Conservation (phyloP, 2,888 invertebrate species). For the Cremastinae sp. region DNA sequence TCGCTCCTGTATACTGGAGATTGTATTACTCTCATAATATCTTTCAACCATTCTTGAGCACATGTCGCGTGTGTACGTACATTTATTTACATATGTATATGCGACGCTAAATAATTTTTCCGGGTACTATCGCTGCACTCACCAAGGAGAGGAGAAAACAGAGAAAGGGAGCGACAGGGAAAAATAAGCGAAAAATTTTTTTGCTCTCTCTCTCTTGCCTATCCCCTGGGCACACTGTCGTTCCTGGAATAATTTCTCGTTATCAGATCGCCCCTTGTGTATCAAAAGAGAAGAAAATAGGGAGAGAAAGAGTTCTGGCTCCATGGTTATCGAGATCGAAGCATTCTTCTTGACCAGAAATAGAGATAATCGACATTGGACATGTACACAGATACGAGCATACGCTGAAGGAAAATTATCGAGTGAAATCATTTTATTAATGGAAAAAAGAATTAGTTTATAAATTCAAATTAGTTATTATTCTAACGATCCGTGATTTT, state of each 20-base stretch:
- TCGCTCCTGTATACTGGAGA: slow-evolving; percentile 56
- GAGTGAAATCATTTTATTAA: slow-evolving; percentile 9
- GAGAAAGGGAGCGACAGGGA: neutral
- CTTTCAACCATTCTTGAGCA: slow-evolving; percentile 29
- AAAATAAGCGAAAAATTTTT: slow-evolving; percentile 39
- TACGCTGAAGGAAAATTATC: neutral
- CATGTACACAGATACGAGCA: slow-evolving; percentile 19
- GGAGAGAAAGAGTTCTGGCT: slow-evolving; percentile 26
- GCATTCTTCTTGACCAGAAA: slow-evolving; percentile 62
- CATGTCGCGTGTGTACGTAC: slow-evolving; percentile 14
- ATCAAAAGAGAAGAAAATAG: slow-evolving; percentile 40
- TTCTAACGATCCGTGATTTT: too few species aligned
- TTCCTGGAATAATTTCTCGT: slow-evolving; percentile 63
- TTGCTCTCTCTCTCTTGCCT: slow-evolving; percentile 14
- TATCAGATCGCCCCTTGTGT: slow-evolving; percentile 67
- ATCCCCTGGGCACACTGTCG: slow-evolving; percentile 58
- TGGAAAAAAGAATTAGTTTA: slow-evolving; percentile 17
- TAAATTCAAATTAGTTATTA: slow-evolving; percentile 8
- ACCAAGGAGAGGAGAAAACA: neutral
- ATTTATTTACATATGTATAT: slow-evolving; percentile 22
- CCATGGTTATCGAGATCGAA: slow-evolving; percentile 61
- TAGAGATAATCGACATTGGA: slow-evolving; percentile 57
- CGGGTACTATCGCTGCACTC: slow-evolving; percentile 9
- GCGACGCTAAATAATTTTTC: slow-evolving; percentile 30
- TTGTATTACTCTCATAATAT: slow-evolving; percentile 40